A percentile compares a stretch with the other conserved stretches of the same genome.
Conservation (phyloP, 2,888 invertebrate species). For the Morpho helenor region DNA sequence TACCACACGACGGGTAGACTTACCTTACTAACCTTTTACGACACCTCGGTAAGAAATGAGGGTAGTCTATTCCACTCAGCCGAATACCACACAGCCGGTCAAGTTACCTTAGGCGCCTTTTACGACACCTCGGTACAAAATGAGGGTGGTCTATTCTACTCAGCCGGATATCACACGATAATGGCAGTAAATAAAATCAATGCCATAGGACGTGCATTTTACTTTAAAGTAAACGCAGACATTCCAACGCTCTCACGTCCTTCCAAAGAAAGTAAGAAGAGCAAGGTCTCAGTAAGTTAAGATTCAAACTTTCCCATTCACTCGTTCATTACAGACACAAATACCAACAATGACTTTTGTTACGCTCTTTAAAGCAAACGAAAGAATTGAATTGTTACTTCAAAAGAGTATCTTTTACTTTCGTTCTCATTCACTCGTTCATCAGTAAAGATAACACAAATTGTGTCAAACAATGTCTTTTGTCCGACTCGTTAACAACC, state of each 20-base stretch:
- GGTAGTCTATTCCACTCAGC: too few species aligned
- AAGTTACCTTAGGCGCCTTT: too few species aligned
- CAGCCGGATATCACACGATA: too few species aligned
- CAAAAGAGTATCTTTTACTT: slow-evolving; percentile 6
- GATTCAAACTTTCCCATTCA: background rate
- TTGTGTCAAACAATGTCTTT: slow-evolving; percentile 15
- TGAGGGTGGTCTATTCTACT: too few species aligned
- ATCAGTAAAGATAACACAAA: slow-evolving; percentile 15
- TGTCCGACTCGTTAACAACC: slow-evolving; percentile 11
- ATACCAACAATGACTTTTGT: slow-evolving; percentile 15
- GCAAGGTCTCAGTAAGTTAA: background rate
- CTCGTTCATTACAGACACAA: slow-evolving; percentile 3
- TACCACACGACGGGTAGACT: too few species aligned
- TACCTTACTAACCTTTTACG: too few species aligned
- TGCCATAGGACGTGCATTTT: too few species aligned
- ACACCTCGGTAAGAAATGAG: too few species aligned
- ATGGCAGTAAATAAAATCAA: too few species aligned
- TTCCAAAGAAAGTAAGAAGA: slow-evolving; percentile 1
- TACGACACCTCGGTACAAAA: too few species aligned
- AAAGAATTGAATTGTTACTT: background rate
- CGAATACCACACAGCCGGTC: too few species aligned
- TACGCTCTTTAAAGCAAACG: background rate
- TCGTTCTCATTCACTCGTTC: slow-evolving; percentile 17
- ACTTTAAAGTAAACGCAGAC: background rate
- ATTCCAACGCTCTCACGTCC: background rate